Evolutionary conservation across 2,888 invertebrate species (phyloP).

Genomic region (Helicoverpa assulta): DNA sequence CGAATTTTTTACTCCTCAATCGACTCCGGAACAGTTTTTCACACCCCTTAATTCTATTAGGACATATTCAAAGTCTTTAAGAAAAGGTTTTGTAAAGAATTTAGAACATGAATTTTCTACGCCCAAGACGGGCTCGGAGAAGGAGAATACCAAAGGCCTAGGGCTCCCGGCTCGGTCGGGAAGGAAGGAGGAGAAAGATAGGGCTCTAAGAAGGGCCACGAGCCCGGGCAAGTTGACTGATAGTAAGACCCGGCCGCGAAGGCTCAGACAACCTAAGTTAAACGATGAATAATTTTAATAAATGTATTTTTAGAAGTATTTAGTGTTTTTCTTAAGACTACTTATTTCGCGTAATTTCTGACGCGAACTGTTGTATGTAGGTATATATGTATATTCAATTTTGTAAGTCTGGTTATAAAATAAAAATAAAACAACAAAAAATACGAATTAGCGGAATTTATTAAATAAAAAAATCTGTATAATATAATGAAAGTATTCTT

Average conservation of each 20-base stretch:
- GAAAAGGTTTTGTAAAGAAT: conserved; percentile 78
- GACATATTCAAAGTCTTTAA: conserved; percentile 74
- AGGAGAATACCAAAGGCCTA: conserved; percentile 18
- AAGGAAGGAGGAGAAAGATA: conserved; percentile 53
- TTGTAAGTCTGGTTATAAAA: no score
- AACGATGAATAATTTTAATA: conserved; percentile 34
- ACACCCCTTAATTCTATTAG: conserved; percentile 79
- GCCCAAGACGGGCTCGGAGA: conserved; percentile 58
- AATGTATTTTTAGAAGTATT: conserved; percentile 38
- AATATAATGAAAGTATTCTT: conserved; percentile 3
- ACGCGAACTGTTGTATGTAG: no score
- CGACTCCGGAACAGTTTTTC: conserved; percentile 78
- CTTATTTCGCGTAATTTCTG: no score
- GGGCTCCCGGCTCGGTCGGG: conserved; percentile 37
- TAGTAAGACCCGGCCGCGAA: conserved; percentile 57
- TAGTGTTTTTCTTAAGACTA: conserved; percentile 9
- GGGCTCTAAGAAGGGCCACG: conserved; percentile 71
- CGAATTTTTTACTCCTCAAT: conserved; percentile 76
- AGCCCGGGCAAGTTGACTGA: conserved; percentile 78
- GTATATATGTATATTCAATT: no score
- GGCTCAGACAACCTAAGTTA: conserved; percentile 56
- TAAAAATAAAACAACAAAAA: neutral
- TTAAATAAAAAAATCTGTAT: conserved; percentile 45
- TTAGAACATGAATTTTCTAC: conserved; percentile 80
- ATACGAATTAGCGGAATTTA: conserved; percentile 24